Percentiles rank a stretch among this genome's conserved stretches.
phyloP scores from a whole-genome alignment of 2,113 vertebrate species.

The Calidris pugnax region DNA sequence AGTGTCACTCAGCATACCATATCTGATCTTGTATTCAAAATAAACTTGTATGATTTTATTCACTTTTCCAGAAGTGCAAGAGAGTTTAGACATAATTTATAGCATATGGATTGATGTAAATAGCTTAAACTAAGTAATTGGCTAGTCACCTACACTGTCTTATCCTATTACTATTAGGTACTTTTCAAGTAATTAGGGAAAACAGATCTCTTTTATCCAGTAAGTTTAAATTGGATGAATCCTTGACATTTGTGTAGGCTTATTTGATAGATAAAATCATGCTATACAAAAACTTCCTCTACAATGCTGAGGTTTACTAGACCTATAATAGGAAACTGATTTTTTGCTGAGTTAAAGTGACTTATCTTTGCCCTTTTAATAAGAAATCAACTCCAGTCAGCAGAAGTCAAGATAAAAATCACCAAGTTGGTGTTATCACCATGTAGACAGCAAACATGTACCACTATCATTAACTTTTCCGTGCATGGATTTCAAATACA shows the following conservation, averaged over 20 bases:
- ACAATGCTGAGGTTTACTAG: not conserved
- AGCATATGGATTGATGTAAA: conserved; percentile 59
- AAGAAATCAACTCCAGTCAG: conserved; percentile 52
- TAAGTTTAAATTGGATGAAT: conserved; percentile 45
- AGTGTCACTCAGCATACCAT: conserved; percentile 72
- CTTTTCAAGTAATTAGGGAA: conserved; percentile 47
- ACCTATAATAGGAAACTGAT: conserved; percentile 46
- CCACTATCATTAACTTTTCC: not conserved
- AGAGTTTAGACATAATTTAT: conserved; percentile 63
- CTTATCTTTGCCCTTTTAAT: conserved; percentile 61
- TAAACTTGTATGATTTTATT: conserved; percentile 72
- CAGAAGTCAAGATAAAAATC: conserved; percentile 55
- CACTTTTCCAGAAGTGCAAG: conserved; percentile 60
- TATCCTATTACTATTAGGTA: conserved; percentile 45
- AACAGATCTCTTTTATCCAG: conserved; percentile 17
- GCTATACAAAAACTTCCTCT: conserved; percentile 10
- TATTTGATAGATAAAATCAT: conserved; percentile 58
- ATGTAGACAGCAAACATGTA: not conserved
- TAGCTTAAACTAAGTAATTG: conserved; percentile 56
- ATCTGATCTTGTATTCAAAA: conserved; percentile 73
- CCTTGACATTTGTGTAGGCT: conserved; percentile 26
- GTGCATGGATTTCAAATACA: conserved; percentile 18
- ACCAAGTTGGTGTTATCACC: not conserved
- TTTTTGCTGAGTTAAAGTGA: conserved; percentile 46
- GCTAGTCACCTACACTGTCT: conserved; percentile 43